These are phyloP conservation scores for Zootermopsis nevadensis DNA, from an alignment of 2,888 invertebrate genomes.

Conservation along the genomic window DNA sequence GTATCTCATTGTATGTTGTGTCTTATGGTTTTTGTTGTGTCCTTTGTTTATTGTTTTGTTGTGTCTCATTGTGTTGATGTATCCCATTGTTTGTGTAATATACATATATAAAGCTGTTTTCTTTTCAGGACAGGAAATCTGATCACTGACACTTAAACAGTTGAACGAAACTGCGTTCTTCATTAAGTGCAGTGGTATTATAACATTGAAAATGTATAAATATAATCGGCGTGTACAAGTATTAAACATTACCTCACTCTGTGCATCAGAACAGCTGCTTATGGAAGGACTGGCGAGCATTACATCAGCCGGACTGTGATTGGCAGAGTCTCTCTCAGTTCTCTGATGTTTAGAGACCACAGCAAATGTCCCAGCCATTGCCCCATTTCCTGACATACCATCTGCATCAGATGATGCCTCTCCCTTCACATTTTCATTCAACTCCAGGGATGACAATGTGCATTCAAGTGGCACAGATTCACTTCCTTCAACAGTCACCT, in stretches of 20 bases:
- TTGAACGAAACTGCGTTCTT: too few species aligned
- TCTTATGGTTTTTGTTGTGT: too few species aligned
- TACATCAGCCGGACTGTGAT: conserved; percentile 80
- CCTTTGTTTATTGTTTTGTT: too few species aligned
- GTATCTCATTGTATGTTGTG: too few species aligned
- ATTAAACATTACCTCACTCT: conserved; percentile 70
- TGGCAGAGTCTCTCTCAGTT: conserved; percentile 74
- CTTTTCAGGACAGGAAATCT: too few species aligned
- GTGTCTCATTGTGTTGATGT: too few species aligned
- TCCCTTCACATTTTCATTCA: conserved; percentile 43
- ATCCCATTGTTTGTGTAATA: too few species aligned
- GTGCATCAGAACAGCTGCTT: conserved; percentile 76
- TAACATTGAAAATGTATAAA: too few species aligned
- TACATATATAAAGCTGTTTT: too few species aligned
- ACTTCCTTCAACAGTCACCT: background rate
- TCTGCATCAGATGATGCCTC: conserved; percentile 21
- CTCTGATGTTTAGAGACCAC: background rate
- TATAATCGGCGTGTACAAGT: too few species aligned
- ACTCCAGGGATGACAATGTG: conserved; percentile 54
- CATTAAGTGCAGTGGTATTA: too few species aligned
- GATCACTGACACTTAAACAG: too few species aligned
- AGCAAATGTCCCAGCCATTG: background rate
- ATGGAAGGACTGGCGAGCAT: conserved; percentile 76
- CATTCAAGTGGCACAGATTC: conserved; percentile 48
- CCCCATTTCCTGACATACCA: background rate